Percentiles rank a stretch among this genome's conserved stretches.
These are phyloP conservation scores for Trichogramma dendrolimi DNA, from an alignment of 2,888 invertebrate genomes.

Conservation along the genomic window DNA sequence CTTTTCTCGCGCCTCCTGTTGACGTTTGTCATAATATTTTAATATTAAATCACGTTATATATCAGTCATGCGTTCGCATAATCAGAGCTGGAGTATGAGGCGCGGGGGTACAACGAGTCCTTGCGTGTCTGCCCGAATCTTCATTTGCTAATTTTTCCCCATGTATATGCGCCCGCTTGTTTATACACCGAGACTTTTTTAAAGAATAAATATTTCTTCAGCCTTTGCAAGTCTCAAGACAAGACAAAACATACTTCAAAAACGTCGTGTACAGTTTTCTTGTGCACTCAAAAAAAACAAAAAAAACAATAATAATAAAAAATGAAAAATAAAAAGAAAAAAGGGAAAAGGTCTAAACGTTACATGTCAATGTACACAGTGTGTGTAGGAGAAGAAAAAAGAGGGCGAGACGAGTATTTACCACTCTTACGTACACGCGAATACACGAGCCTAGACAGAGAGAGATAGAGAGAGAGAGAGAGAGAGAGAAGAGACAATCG, in stretches of 20 bases:
- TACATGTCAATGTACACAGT: slow-evolving; percentile 18
- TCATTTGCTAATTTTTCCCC: not conserved
- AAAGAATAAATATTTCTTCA: no score
- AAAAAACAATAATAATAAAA: no score
- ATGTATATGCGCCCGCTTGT: no score
- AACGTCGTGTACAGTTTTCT: no score
- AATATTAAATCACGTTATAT: slow-evolving; percentile 52
- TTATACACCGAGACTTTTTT: no score
- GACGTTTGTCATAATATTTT: slow-evolving; percentile 54
- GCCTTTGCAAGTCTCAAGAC: no score
- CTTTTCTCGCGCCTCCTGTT: slow-evolving; percentile 42
- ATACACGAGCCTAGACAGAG: slow-evolving; percentile 23
- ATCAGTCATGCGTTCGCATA: slow-evolving; percentile 52
- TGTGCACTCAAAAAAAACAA: no score
- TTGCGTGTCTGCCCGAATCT: not conserved
- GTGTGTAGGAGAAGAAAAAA: no score
- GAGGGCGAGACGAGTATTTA: no score
- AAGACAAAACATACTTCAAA: no score
- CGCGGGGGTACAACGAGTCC: not conserved
- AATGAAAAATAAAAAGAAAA: no score
- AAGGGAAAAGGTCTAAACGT: not conserved
- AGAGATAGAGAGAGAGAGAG: slow-evolving; percentile 27
- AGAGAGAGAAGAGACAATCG: slow-evolving; percentile 29
- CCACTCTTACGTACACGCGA: slow-evolving; percentile 19
- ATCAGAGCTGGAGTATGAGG: slow-evolving; percentile 37